Evolutionary conservation across 2,888 invertebrate species (phyloP).

Genomic region (Drosophila colorata): DNA sequence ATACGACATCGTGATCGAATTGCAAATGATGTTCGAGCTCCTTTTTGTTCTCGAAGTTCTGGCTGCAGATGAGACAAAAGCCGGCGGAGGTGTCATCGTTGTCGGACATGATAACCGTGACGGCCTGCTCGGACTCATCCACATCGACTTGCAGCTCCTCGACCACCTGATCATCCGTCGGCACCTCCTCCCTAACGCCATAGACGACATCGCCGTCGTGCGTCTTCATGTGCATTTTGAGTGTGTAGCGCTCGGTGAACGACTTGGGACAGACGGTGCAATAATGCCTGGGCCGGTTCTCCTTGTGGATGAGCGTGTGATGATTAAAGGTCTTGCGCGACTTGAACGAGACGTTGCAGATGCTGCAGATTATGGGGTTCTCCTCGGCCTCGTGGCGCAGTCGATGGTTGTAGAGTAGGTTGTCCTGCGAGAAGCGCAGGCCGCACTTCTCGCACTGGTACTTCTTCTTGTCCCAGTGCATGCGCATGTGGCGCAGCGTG

Average conservation of each 20-base stretch:
- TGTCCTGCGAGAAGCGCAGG: conserved; percentile 82
- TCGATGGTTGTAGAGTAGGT: conserved; percentile 82
- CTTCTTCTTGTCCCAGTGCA: conserved; percentile 84
- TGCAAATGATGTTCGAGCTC: conserved; percentile 78
- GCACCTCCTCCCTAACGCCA: conserved; percentile 66
- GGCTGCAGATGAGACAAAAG: conserved; percentile 77
- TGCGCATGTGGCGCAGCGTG: conserved; percentile 83
- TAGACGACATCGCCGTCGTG: conserved; percentile 73
- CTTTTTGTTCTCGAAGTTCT: conserved; percentile 75
- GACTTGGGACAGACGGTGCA: conserved; percentile 81
- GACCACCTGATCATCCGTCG: conserved; percentile 68
- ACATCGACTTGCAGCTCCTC: conserved; percentile 71
- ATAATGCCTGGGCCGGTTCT: conserved; percentile 82
- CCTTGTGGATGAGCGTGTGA: conserved; percentile 82
- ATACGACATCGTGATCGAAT: conserved; percentile 78
- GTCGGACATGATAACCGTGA: conserved; percentile 74
- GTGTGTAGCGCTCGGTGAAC: conserved; percentile 83
- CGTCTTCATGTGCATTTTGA: conserved; percentile 83
- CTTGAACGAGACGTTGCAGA: conserved; percentile 82
- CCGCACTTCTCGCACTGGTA: conserved; percentile 84
- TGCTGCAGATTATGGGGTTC: conserved; percentile 81
- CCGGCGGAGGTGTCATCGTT: conserved; percentile 67
- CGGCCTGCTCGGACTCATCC: conserved; percentile 74
- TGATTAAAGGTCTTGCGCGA: conserved; percentile 83
- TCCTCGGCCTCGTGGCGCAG: conserved; percentile 83